Base-by-base conservation (phyloP, 1,140 invertebrate genomes). In the Cyclargus thomasi region DNA sequence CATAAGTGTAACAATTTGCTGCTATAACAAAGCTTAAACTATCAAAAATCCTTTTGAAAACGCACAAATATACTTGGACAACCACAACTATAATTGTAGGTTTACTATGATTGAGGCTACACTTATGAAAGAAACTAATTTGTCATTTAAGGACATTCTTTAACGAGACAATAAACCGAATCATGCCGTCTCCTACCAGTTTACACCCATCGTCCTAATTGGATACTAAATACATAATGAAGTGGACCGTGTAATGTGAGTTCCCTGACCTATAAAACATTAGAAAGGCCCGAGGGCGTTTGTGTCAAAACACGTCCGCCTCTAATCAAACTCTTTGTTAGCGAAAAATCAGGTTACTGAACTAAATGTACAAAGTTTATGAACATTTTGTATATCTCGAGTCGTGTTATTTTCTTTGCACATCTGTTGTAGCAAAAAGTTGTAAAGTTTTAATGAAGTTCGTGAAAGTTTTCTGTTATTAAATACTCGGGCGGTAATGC, bases 211-310 rank as follows among this genome's bases (percentile, higher is more conserved):
- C 55, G 20, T 59, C 20, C 55, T 59, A 59, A 59, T 59, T 20
- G 55, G 55, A 59, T 59, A 59, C 55, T 59, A 59, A 59, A 59
- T 59, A 59, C 20, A 21, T 59, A 59, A 21, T 59, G 20, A 59
- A 59, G 55, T 59, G 55, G 55, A 59, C 55, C 55, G 55, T 59
- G 55, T 55, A 55, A 55, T n/a, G 53, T 21, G 20, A 59, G 20
- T 59, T 18, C 55, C 18, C 55, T 59, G 55, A 59, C 55, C 55
- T 59, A 59, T 59, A 59, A 59, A 59, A 59, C 55, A 59, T 59
- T 59, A 59, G 21, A 59, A 59, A 59, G 55, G 55, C 21, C 20
- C 55, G 20, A 18, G n/a, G 53, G 55, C 20, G 21, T 59, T 59
- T 59, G 17, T 59, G 55, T 59, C 10, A 11, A 21, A 20, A 21